These are phyloP conservation scores for Bothrops jararaca DNA, from an alignment of 2,113 vertebrate genomes.

Conservation along the genomic window DNA sequence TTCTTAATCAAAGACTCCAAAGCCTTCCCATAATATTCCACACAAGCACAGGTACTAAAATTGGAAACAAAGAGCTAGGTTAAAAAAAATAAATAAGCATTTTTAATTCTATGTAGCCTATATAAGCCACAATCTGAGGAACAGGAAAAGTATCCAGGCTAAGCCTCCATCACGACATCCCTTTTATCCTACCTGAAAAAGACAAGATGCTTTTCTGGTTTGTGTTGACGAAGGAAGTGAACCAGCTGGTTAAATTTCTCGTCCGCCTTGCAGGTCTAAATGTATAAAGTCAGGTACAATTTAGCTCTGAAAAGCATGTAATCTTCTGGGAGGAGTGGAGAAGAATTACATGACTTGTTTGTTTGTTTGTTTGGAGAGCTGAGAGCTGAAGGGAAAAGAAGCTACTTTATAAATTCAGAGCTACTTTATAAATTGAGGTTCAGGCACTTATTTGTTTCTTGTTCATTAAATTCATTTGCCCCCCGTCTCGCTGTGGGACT, in stretches of 20 bases:
- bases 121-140: neutral
- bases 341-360: no score
- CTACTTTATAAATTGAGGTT: neutral
- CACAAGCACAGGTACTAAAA: conserved; percentile 88
- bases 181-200: conserved; percentile 86
- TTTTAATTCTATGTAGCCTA: neutral
- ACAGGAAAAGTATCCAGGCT: neutral
- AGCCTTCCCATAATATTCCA: conserved; percentile 92
- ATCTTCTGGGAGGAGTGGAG: no score
- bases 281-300: neutral
- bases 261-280: conserved; percentile 84
- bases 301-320: no score
- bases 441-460: no score
- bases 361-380: no score
- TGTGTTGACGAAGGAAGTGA: conserved; percentile 86
- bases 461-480: no score
- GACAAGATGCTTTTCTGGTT: conserved; percentile 88
- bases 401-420: no score
- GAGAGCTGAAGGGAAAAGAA: no score
- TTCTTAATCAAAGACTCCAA: conserved; percentile 82
- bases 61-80: neutral
- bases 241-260: conserved; percentile 94
- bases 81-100: neutral
- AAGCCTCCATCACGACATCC: neutral
- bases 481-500: no score